Conservation (phyloP, 2,113 vertebrate species). For the Polyodon spathula region DNA sequence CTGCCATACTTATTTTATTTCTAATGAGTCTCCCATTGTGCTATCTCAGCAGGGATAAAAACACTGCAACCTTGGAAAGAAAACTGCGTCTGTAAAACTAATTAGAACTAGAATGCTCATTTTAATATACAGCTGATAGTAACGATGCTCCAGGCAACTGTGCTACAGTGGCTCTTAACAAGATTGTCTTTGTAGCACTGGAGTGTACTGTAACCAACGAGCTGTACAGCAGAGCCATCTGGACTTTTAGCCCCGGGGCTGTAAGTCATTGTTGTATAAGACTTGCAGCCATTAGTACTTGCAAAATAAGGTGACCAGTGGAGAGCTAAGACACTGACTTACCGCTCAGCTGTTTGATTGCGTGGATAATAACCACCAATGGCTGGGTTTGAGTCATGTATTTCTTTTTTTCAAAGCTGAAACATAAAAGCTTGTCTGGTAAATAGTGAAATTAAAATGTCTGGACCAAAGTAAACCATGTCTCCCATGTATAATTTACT, state of each 20-base stretch:
- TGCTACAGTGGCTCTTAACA: background rate
- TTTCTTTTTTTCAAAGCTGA: background rate
- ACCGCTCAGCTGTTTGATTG: too few relatives aligned
- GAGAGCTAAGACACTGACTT: too few relatives aligned
- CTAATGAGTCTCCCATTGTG: background rate
- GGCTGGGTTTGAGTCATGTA: too few relatives aligned
- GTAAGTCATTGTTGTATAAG: background rate
- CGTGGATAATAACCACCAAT: too few relatives aligned
- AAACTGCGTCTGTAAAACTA: background rate
- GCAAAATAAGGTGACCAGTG: too few relatives aligned
- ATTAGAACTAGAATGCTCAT: background rate
- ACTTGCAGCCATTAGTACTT: background rate
- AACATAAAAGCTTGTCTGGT: too few relatives aligned
- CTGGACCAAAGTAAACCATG: too few relatives aligned
- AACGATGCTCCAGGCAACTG: background rate
- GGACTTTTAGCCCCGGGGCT: background rate
- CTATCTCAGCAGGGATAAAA: conserved; percentile 1
- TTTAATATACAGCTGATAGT: conserved; percentile 1
- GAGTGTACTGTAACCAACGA: background rate
- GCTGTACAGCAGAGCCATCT: background rate
- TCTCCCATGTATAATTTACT: too few relatives aligned
- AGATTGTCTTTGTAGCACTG: too few relatives aligned
- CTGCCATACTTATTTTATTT: background rate
- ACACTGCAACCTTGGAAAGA: background rate
- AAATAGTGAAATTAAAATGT: too few relatives aligned